A percentile compares a stretch with the other conserved stretches of the same genome.
Evolutionary conservation across 2,113 vertebrate species (phyloP).

Genomic region (Zosterops lateralis): DNA sequence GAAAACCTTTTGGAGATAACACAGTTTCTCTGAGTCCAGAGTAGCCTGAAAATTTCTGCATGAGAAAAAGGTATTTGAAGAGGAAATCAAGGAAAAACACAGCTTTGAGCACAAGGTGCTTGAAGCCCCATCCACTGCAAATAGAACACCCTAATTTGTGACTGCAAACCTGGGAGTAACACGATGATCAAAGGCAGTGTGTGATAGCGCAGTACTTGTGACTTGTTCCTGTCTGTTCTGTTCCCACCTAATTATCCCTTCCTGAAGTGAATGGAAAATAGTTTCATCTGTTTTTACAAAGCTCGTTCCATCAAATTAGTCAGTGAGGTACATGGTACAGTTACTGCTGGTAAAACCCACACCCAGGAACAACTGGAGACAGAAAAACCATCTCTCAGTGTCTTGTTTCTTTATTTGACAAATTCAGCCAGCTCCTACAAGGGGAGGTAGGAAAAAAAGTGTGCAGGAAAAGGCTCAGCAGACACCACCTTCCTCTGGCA

Average conservation of each 20-base stretch:
- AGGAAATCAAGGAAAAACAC: background rate
- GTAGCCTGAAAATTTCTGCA: background rate
- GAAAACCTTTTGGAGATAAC: background rate
- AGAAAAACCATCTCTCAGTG: background rate
- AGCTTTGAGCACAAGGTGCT: background rate
- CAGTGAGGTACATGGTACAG: background rate
- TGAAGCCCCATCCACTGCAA: background rate
- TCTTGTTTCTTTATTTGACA: background rate
- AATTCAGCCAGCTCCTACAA: background rate
- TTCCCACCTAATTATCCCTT: slow-evolving; percentile 47
- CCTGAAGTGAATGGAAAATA: background rate
- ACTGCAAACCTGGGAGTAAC: background rate
- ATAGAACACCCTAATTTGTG: slow-evolving; percentile 1
- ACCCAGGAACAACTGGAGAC: background rate
- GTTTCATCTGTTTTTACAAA: background rate
- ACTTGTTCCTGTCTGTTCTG: slow-evolving; percentile 9
- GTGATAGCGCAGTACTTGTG: background rate
- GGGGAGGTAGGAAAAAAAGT: background rate
- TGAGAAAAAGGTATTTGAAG: background rate
- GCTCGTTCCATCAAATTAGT: slow-evolving; percentile 16
- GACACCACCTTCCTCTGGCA: background rate
- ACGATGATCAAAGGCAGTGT: background rate
- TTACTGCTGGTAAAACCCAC: background rate
- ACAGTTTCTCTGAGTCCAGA: background rate
- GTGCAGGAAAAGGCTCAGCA: background rate